Evolutionary conservation across 2,113 vertebrate species (phyloP).

Genomic region (Austrofundulus limnaeus): DNA sequence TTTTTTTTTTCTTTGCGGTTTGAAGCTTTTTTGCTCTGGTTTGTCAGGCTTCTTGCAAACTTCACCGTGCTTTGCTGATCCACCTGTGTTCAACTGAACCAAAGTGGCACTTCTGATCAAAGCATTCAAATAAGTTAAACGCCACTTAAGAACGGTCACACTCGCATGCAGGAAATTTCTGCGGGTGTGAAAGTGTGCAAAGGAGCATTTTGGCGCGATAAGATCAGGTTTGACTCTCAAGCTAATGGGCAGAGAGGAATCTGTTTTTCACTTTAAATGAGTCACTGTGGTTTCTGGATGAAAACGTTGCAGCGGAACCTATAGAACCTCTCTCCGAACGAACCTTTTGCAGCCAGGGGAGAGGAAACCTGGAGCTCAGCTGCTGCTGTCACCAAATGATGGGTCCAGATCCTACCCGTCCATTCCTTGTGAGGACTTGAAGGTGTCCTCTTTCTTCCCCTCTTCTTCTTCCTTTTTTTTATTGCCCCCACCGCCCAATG

Average conservation of each 20-base stretch:
- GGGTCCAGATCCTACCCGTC: constrained; percentile 27
- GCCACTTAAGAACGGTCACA: constrained; percentile 44
- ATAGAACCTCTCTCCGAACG: constrained; percentile 11
- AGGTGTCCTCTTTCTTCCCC: constrained; percentile 76
- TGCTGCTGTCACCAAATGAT: constrained; percentile 15
- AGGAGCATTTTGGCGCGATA: constrained; percentile 3
- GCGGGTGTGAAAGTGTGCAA: constrained; percentile 20
- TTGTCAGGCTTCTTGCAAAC: neutral
- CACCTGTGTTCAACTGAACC: constrained; percentile 17
- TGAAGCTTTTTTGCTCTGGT: neutral
- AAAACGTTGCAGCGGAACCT: neutral
- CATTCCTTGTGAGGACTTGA: constrained; percentile 40
- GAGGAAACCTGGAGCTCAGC: constrained; percentile 25
- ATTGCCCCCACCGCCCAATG: constrained; percentile 75
- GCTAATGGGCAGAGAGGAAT: neutral
- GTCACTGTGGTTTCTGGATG: constrained; percentile 27
- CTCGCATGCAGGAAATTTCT: constrained; percentile 13
- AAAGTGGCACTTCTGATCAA: constrained; percentile 20
- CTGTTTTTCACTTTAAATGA: constrained; percentile 27
- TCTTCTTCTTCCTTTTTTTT: constrained; percentile 73
- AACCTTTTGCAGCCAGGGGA: constrained; percentile 15
- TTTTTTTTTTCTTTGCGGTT: constrained; percentile 12
- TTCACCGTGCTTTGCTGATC: constrained; percentile 5
- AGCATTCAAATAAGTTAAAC: constrained; percentile 19
- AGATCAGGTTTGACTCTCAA: constrained; percentile 8